phyloP scores from a whole-genome alignment of 2,113 vertebrate species.

The Rhipidura dahli region DNA sequence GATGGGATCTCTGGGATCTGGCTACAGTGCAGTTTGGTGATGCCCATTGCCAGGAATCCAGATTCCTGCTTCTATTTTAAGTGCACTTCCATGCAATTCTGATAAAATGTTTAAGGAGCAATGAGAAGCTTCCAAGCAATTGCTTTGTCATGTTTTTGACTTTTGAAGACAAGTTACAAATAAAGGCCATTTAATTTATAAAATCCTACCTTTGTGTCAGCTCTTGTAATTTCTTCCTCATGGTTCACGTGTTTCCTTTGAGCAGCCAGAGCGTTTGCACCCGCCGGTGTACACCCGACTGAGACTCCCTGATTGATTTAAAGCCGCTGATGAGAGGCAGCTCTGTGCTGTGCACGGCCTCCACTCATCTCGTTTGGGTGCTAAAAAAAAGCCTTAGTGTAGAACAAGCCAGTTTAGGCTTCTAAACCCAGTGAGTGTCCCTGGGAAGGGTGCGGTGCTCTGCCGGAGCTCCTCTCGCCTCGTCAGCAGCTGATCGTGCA shows the following conservation, averaged over 20 bases:
- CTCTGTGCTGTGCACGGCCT: not conserved
- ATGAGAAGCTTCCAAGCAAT: conserved; percentile 29
- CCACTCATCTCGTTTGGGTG: accelerated
- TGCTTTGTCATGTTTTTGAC: conserved; percentile 65
- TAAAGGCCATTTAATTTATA: conserved; percentile 75
- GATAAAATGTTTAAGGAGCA: conserved; percentile 51
- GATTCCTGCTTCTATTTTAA: conserved; percentile 62
- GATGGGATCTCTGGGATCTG: not conserved
- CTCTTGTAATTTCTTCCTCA: not conserved
- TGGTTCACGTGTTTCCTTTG: not conserved
- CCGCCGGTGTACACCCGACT: accelerated
- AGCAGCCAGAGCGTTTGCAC: not conserved
- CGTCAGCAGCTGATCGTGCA: not conserved
- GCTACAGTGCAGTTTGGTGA: not conserved
- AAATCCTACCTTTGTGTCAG: not conserved
- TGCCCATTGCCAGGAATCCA: not conserved
- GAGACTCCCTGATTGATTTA: not conserved
- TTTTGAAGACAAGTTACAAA: conserved; percentile 68
- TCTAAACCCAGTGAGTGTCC: accelerated
- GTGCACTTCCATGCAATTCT: conserved; percentile 76
- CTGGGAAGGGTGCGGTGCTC: not conserved
- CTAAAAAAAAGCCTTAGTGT: not conserved
- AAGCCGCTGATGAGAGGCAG: accelerated
- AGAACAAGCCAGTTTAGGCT: not conserved
- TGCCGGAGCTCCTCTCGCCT: not conserved